These are phyloP conservation scores for Dicranocentrus wangi DNA, from an alignment of 2,888 invertebrate genomes.

Conservation along the genomic window DNA sequence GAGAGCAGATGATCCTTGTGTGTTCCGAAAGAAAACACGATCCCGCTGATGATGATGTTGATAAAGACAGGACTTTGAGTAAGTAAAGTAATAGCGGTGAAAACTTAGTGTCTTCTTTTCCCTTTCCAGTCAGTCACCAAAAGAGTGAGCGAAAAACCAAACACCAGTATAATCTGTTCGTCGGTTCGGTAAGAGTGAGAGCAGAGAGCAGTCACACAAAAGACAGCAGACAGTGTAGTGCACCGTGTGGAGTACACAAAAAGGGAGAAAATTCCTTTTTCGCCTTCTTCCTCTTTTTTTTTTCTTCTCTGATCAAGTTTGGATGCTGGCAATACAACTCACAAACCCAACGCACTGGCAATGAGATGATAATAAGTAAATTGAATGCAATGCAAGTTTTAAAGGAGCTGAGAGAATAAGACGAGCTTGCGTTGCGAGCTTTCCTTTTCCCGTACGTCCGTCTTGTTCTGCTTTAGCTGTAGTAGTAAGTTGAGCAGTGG, in stretches of 20 bases:
- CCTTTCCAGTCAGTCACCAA: constrained; percentile 52
- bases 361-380: constrained; percentile 61
- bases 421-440: constrained; percentile 41
- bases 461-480: constrained; percentile 65
- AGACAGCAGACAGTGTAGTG: constrained; percentile 37
- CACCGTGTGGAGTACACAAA: constrained; percentile 43
- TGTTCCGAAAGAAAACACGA: constrained; percentile 21
- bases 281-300: background rate
- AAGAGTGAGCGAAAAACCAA: constrained; percentile 34
- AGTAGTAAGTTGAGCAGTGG: constrained; percentile 48
- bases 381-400: constrained; percentile 64
- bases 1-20: constrained; percentile 14
- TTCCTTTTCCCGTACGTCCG: constrained; percentile 66
- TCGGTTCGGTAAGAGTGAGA: constrained; percentile 28
- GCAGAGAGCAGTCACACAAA: constrained; percentile 39
- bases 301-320: constrained; percentile 11
- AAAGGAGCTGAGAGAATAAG: constrained; percentile 45
- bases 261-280: constrained; percentile 53
- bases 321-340: constrained; percentile 41
- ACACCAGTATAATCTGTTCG: constrained; percentile 36
- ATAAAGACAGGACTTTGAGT: constrained; percentile 25
- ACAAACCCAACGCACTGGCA: constrained; percentile 10
- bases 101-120: constrained; percentile 50
- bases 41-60: constrained; percentile 9
- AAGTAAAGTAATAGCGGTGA: constrained; percentile 51